These are phyloP conservation scores for Epicauta chinensis DNA, from an alignment of 1,140 invertebrate genomes.

Conservation along the genomic window DNA sequence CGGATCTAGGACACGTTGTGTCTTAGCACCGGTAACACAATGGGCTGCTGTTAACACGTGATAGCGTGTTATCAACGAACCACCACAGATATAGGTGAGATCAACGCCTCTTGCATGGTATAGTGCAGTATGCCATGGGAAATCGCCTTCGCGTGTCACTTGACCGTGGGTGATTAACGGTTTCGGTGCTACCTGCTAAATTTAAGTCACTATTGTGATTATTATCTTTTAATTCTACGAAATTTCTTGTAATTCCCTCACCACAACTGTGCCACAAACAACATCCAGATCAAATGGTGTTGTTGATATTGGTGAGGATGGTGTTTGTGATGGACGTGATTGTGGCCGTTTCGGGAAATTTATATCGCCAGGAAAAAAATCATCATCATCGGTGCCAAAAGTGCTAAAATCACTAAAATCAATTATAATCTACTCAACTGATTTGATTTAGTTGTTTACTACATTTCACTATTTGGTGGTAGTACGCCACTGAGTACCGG, in stretches of 20 bases:
- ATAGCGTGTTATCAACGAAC: slow-evolving; percentile 64
- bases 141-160: slow-evolving; percentile 35
- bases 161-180: slow-evolving; percentile 39
- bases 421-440: too few relatives aligned
- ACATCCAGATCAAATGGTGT: neutral
- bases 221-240: neutral
- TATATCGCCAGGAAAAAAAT: slow-evolving; percentile 35
- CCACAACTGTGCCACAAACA: slow-evolving; percentile 35
- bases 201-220: too few relatives aligned
- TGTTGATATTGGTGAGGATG: neutral
- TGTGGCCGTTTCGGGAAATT: slow-evolving; percentile 7
- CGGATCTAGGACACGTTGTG: slow-evolving; percentile 25
- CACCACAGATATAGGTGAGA: slow-evolving; percentile 62
- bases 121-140: slow-evolving; percentile 38
- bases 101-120: slow-evolving; percentile 35
- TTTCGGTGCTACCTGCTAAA: slow-evolving; percentile 26
- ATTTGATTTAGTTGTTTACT: neutral
- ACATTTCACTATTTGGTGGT: neutral
- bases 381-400: slow-evolving; percentile 25
- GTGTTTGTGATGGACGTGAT: too few relatives aligned
- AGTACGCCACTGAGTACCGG: neutral
- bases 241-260: slow-evolving; percentile 12
- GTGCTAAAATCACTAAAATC: too few relatives aligned
- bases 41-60: slow-evolving; percentile 82
- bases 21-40: slow-evolving; percentile 52